Conservation (phyloP, 1,140 invertebrate genomes). For the Patella vulgata region DNA sequence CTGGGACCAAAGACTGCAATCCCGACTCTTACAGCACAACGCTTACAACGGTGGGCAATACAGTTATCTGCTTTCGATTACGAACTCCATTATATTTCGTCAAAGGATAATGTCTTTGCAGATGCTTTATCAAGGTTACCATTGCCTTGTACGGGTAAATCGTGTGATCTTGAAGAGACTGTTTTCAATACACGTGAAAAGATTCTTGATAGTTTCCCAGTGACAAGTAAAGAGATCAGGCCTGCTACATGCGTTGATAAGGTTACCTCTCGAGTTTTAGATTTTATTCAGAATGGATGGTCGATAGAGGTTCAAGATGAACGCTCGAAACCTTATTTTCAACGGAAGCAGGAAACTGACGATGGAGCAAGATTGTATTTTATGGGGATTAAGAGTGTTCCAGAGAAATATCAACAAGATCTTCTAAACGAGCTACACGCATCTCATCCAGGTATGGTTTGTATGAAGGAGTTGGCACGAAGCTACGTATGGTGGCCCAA, state of each 20-base stretch:
- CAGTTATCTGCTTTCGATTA: conserved; percentile 3
- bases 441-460: conserved; percentile 15
- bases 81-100: not conserved
- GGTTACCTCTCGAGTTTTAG: not conserved
- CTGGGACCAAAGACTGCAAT: not conserved
- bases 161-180: not conserved
- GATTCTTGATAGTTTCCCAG: conserved; percentile 4
- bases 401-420: not conserved
- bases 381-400: conserved; percentile 22
- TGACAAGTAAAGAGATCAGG: not conserved
- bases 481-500: conserved; percentile 38
- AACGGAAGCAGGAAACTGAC: too few species aligned
- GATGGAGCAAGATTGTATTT: conserved; percentile 20
- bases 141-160: not conserved
- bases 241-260: not conserved
- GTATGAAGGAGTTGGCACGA: conserved; percentile 16
- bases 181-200: not conserved
- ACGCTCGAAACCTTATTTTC: too few species aligned
- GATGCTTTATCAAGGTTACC: conserved; percentile 6
- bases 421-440: conserved; percentile 21
- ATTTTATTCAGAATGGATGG: not conserved
- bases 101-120: conserved; percentile 1
- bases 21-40: conserved; percentile 1
- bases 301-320: too few species aligned
- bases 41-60: conserved; percentile 10